A percentile compares a stretch with the other conserved stretches of the same genome.
These are phyloP conservation scores for Sussaba pulchella DNA, from an alignment of 2,888 invertebrate genomes.

Conservation along the genomic window DNA sequence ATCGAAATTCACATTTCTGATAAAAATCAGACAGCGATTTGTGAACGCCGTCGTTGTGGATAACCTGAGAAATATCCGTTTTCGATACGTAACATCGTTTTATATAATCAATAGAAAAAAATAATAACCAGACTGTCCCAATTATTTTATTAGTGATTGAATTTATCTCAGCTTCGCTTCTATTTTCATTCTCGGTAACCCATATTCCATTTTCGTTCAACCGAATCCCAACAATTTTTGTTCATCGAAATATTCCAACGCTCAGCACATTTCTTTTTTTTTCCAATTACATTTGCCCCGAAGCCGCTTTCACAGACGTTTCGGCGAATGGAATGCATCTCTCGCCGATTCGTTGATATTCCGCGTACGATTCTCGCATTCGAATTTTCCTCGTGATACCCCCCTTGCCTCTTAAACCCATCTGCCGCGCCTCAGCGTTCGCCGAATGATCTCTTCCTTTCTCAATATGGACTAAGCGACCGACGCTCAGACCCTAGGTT, in stretches of 20 bases:
- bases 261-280: not conserved
- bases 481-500: slow-evolving; percentile 31
- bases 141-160: not conserved
- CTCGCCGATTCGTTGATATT: slow-evolving; percentile 60
- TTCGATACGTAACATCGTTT: not conserved
- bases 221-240: not conserved
- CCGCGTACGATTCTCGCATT: slow-evolving; percentile 55
- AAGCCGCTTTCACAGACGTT: not conserved
- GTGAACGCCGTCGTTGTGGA: too few species aligned
- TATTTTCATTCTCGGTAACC: not conserved
- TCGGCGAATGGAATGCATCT: slow-evolving; percentile 34
- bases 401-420: slow-evolving; percentile 52
- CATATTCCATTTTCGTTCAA: slow-evolving; percentile 15
- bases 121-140: not conserved
- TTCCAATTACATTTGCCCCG: slow-evolving; percentile 46
- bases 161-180: not conserved
- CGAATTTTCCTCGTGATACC: slow-evolving; percentile 57
- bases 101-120: too few species aligned
- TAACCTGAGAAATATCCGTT: too few species aligned
- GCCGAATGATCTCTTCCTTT: slow-evolving; percentile 59
- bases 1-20: not conserved
- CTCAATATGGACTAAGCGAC: slow-evolving; percentile 55
- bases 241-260: not conserved
- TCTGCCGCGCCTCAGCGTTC: slow-evolving; percentile 63
- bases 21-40: not conserved